Conservation (phyloP, 2,797 vertebrate genomes). For the Cetoscarus ocellatus region DNA sequence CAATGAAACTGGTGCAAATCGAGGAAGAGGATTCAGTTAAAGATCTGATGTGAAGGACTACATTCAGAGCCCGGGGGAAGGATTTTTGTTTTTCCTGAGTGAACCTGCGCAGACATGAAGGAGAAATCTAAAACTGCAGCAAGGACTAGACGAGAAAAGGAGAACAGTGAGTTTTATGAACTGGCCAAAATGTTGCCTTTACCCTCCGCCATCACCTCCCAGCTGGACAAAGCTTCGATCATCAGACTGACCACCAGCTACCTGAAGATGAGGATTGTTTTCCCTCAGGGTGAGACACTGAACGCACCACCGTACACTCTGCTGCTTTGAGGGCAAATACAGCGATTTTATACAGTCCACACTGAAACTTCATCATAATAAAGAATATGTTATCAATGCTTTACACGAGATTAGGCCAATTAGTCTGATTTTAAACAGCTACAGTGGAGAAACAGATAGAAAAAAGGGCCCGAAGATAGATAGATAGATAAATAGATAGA, state of each 20-base stretch:
- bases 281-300: constrained; percentile 92
- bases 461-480: too few species aligned
- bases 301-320: not conserved
- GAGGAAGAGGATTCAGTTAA: constrained; percentile 41
- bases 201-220: constrained; percentile 96
- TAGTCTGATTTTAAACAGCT: too few species aligned
- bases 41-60: constrained; percentile 65
- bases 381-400: too few species aligned
- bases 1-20: constrained; percentile 59
- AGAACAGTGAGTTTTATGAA: constrained; percentile 98
- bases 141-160: constrained; percentile 97
- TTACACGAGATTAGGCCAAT: too few species aligned
- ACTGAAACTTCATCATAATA: too few species aligned
- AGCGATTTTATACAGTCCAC: too few species aligned
- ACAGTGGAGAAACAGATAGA: too few species aligned
- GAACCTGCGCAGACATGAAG: constrained; percentile 88
- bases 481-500: too few species aligned
- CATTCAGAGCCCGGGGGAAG: constrained; percentile 66
- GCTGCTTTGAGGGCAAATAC: too few species aligned
- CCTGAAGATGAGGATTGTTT: constrained; percentile 97
- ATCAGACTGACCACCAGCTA: constrained; percentile 97
- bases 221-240: constrained; percentile 97
- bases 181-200: constrained; percentile 96
- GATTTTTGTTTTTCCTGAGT: constrained; percentile 13
- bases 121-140: constrained; percentile 99